Base-by-base conservation (phyloP, 1,140 invertebrate species). In the Ceratosolen solmsi region DNA sequence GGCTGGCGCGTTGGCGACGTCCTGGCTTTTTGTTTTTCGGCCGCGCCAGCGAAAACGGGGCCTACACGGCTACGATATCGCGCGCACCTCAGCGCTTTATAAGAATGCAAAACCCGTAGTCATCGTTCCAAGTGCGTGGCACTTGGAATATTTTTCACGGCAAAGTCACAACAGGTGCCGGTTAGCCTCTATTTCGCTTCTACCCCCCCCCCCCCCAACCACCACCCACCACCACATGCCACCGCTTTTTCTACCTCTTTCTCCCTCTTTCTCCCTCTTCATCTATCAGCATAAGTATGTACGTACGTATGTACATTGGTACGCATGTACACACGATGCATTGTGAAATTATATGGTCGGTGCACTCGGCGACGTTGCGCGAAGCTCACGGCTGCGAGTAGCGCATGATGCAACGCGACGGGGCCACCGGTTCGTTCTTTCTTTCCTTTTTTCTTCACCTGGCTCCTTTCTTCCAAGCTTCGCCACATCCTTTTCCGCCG, bases 101-200 rank as follows among this genome's bases (percentile, higher is more conserved):
- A 46, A 72, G 70, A 68, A 49, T 72, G 70, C 70, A 72, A n/a
- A 68, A 68, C 63, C 33, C 63, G 63, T 68, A 68, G 51, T 54
- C 36, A 30, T 7, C 36, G 17, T 11, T 4, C 36, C 27, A 15
- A n/a, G n/a, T n/a, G n/a, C n/a, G 73, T 30, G 5, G n/a, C n/a
- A 65, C 41, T 49, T 36, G 75, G 75, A 51, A 38, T 65, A 49
- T 77, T 36, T 54, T 56, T 73, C 49, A 36, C 20, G 71, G 27
- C 11, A 17, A 27, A 71, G 70, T 71, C 25, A 41, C 70, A 71
- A 71, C 70, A 71, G 70, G 70, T 73, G 49, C 49, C 70, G 46
- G 13, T 33, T 3, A 41, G 33, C 30, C 9, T 36, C 60, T 33
- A 1, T 36, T 15, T 36, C 11, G 51, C 9, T 22, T 22, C 13